Conservation (phyloP, 2,797 vertebrate genomes). For the Hylomyscus alleni region DNA sequence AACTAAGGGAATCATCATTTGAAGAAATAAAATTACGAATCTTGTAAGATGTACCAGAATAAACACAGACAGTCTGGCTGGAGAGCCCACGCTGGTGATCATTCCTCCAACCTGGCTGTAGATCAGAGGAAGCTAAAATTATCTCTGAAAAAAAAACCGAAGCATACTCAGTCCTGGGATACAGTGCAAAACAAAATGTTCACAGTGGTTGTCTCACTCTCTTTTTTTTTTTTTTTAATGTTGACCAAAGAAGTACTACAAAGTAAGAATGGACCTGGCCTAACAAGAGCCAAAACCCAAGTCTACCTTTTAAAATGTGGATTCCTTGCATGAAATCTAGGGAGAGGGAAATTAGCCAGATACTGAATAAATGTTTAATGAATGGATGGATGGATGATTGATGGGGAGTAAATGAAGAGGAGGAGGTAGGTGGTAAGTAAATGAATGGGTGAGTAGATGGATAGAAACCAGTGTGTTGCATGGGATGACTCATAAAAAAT, state of each 20-base stretch:
- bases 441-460: background rate
- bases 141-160: background rate
- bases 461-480: background rate
- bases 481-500: background rate
- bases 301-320: constrained; percentile 48
- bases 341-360: background rate
- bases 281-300: background rate
- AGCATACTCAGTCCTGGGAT: background rate
- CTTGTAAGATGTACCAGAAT: background rate
- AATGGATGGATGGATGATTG: background rate
- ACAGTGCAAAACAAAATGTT: constrained; percentile 12
- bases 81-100: background rate
- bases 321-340: constrained; percentile 24
- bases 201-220: background rate
- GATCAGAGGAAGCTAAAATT: background rate
- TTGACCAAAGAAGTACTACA: constrained; percentile 20
- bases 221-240: background rate
- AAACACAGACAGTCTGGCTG: background rate
- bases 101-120: background rate
- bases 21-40: background rate
- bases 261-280: background rate
- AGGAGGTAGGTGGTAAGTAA: too few relatives aligned
- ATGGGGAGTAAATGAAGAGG: background rate
- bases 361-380: background rate
- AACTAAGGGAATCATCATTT: background rate